Evolutionary conservation across 2,797 vertebrate genomes (phyloP).

Genomic region (Chloroceryle amazona): DNA sequence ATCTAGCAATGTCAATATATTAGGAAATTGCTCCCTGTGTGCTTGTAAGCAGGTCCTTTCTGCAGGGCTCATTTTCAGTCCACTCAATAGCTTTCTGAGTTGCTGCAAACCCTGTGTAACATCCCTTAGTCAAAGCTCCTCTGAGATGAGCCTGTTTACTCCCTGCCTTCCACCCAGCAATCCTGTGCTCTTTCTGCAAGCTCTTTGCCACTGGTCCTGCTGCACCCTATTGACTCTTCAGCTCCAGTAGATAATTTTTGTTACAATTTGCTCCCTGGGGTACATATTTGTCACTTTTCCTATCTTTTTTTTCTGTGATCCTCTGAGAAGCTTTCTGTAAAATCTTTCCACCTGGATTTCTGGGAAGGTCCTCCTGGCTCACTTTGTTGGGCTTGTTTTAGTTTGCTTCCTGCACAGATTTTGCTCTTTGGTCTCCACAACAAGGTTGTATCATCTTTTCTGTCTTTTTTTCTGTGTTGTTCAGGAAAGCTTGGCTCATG

Average conservation of each 20-base stretch:
- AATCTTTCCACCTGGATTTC: neutral
- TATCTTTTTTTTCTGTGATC: neutral
- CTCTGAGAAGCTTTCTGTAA: neutral
- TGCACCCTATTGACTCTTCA: neutral
- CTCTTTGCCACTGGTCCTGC: neutral
- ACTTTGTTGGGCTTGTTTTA: neutral
- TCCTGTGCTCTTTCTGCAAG: neutral
- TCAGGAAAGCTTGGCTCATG: neutral
- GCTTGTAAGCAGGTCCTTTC: neutral
- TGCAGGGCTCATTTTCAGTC: neutral
- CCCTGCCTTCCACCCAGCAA: neutral
- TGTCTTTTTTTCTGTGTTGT: neutral
- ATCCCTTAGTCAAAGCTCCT: neutral
- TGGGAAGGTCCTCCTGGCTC: fast-evolving
- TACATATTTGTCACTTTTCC: neutral
- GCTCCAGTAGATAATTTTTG: fast-evolving
- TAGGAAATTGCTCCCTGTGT: neutral
- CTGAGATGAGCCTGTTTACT: neutral
- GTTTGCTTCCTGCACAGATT: neutral
- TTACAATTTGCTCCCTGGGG: neutral
- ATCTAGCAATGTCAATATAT: fast-evolving
- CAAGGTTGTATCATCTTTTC: neutral
- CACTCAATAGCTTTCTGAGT: neutral
- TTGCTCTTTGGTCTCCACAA: neutral
- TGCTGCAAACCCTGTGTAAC: neutral